These are phyloP conservation scores for Athalia circularis DNA, from an alignment of 2,888 invertebrate species.

Conservation along the genomic window DNA sequence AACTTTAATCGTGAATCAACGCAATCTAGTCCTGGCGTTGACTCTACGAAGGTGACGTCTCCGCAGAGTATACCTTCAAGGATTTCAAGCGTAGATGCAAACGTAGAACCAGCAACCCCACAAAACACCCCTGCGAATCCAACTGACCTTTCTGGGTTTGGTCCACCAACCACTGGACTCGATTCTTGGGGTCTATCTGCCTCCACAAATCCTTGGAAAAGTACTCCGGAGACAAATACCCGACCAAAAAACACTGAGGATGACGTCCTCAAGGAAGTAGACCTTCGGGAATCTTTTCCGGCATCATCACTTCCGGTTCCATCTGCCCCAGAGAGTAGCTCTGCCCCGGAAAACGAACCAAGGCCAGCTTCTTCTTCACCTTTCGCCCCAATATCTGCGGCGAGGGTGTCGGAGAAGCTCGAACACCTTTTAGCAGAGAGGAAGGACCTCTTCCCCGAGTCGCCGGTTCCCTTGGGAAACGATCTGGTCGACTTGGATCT, in stretches of 20 bases:
- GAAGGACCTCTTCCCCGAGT: neutral
- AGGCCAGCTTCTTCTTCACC: conserved; percentile 35
- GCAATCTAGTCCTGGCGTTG: neutral
- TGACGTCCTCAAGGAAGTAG: conserved; percentile 24
- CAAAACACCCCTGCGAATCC: conserved; percentile 69
- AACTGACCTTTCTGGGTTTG: neutral
- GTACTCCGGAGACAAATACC: neutral
- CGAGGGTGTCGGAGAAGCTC: conserved; percentile 67
- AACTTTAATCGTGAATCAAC: conserved; percentile 4
- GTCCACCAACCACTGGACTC: neutral
- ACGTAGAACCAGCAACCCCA: conserved; percentile 65
- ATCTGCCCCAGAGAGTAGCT: conserved; percentile 36
- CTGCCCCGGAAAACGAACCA: conserved; percentile 17
- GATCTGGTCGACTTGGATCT: neutral
- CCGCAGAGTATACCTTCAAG: conserved; percentile 63
- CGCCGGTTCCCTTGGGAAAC: neutral
- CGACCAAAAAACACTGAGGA: neutral
- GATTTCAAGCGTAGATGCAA: conserved; percentile 40
- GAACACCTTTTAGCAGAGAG: conserved; percentile 64
- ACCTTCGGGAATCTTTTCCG: conserved; percentile 10
- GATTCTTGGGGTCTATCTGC: conserved; percentile 1
- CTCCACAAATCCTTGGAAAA: too few relatives aligned
- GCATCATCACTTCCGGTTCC: conserved; percentile 20
- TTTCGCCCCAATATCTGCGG: conserved; percentile 64
- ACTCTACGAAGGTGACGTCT: conserved; percentile 39